phyloP scores from a whole-genome alignment of 1,140 invertebrate genomes.

The Idris sp. region DNA sequence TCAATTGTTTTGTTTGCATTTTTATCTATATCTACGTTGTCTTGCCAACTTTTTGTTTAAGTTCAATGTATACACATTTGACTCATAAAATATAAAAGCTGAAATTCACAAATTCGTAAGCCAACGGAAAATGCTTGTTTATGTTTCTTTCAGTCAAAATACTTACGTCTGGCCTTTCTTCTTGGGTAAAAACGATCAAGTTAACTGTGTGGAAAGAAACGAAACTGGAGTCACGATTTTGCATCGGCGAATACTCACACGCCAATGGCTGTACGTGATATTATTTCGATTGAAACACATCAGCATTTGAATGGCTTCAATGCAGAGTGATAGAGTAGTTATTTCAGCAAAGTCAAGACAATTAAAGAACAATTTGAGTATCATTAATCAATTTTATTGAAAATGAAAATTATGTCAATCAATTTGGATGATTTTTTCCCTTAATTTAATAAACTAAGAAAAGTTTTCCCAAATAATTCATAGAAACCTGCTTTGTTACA shows the following conservation, averaged over 20 bases:
- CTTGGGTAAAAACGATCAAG: conserved; percentile 47
- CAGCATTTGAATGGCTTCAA: conserved; percentile 26
- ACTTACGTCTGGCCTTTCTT: conserved; percentile 23
- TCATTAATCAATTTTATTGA: background rate
- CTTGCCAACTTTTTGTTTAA: too few relatives aligned
- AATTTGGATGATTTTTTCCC: background rate
- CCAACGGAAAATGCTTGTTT: conserved; percentile 19
- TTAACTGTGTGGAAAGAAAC: conserved; percentile 53
- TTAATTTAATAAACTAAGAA: background rate
- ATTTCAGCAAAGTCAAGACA: conserved; percentile 17
- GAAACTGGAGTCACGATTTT: conserved; percentile 58
- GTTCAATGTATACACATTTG: too few relatives aligned
- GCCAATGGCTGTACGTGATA: conserved; percentile 45
- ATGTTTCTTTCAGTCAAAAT: conserved; percentile 24
- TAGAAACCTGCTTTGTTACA: conserved; percentile 30
- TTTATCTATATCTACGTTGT: too few relatives aligned
- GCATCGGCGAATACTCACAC: conserved; percentile 44
- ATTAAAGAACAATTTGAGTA: background rate
- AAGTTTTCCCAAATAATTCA: conserved; percentile 6
- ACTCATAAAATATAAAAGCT: too few relatives aligned
- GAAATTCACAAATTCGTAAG: conserved; percentile 27
- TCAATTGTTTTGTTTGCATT: too few relatives aligned
- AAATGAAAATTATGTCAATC: background rate
- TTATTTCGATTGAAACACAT: conserved; percentile 36
- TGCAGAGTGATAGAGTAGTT: conserved; percentile 18